Percentiles rank a stretch among this genome's conserved stretches.
These are phyloP conservation scores for Halotydeus destructor DNA, from an alignment of 1,140 invertebrate species.

Conservation along the genomic window DNA sequence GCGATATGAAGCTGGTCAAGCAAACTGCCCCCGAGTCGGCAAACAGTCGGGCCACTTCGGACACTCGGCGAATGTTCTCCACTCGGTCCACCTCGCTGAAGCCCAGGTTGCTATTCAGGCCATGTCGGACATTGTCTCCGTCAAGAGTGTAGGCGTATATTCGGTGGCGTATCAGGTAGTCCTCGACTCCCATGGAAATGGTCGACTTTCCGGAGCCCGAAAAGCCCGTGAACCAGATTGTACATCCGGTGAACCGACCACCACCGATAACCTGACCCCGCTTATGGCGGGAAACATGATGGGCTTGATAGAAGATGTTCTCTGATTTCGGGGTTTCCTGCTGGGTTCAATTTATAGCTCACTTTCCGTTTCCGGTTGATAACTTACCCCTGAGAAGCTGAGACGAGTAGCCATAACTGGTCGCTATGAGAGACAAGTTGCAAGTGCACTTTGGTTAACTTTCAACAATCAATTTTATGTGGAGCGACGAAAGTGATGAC, in stretches of 20 bases:
- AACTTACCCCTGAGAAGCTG: no score
- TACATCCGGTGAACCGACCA: slow-evolving; percentile 85
- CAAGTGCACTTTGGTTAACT: no score
- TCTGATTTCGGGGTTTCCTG: no score
- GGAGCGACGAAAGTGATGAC: no score
- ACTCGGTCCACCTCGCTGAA: slow-evolving; percentile 81
- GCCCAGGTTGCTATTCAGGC: slow-evolving; percentile 84
- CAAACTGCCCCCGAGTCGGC: slow-evolving; percentile 89
- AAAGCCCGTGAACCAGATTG: slow-evolving; percentile 87
- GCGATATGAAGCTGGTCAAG: slow-evolving; percentile 91
- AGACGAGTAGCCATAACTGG: no score
- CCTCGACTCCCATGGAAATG: slow-evolving; percentile 87
- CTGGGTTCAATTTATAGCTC: no score
- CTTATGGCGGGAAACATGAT: slow-evolving; percentile 79
- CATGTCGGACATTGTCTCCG: slow-evolving; percentile 89
- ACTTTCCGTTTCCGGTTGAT: no score
- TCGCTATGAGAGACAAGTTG: no score
- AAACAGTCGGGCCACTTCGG: slow-evolving; percentile 92
- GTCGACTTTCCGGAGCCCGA: slow-evolving; percentile 96
- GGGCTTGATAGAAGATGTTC: slow-evolving; percentile 80
- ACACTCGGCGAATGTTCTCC: slow-evolving; percentile 87
- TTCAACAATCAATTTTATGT: no score
- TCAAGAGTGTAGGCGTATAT: slow-evolving; percentile 88
- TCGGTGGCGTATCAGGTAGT: slow-evolving; percentile 60
- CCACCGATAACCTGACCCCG: slow-evolving; percentile 71